A percentile compares a stretch with the other conserved stretches of the same genome.
phyloP scores from a whole-genome alignment of 1,140 invertebrate genomes.

The Ganaspis sp. region DNA sequence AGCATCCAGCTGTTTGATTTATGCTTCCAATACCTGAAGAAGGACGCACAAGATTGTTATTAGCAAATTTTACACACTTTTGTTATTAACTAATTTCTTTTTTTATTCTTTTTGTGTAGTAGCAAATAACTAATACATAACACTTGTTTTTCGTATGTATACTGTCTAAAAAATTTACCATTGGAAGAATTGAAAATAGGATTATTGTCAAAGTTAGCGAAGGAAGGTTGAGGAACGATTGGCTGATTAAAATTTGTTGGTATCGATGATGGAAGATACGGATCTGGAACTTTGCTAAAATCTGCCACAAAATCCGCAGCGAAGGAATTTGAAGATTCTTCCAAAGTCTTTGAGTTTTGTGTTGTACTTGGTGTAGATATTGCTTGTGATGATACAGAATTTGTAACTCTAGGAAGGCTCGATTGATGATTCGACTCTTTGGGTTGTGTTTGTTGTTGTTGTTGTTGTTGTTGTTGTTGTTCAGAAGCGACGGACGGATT shows the following conservation, averaged over 20 bases:
- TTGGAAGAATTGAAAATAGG: conserved; percentile 80
- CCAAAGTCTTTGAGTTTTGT: conserved; percentile 51
- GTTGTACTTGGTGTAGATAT: conserved; percentile 53
- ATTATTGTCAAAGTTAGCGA: conserved; percentile 86
- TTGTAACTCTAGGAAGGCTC: conserved; percentile 65
- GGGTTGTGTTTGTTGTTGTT: conserved; percentile 40
- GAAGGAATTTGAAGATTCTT: conserved; percentile 66
- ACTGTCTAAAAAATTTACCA: conserved; percentile 68
- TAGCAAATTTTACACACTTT: background rate
- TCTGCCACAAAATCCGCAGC: conserved; percentile 80
- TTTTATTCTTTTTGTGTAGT: background rate
- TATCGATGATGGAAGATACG: conserved; percentile 62
- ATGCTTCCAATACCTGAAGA: conserved; percentile 64
- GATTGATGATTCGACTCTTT: conserved; percentile 43
- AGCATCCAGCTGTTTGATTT: conserved; percentile 59
- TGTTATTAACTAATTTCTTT: background rate
- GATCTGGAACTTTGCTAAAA: conserved; percentile 78
- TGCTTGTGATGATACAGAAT: conserved; percentile 54
- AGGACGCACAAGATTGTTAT: background rate
- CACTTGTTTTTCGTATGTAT: too few relatives aligned
- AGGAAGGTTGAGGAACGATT: conserved; percentile 75
- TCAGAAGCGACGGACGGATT: conserved; percentile 79
- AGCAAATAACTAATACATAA: too few relatives aligned
- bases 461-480: conserved; percentile 42
- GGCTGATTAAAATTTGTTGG: conserved; percentile 60